These are phyloP conservation scores for Malacoraja senta DNA, from an alignment of 2,797 vertebrate genomes.

Conservation along the genomic window DNA sequence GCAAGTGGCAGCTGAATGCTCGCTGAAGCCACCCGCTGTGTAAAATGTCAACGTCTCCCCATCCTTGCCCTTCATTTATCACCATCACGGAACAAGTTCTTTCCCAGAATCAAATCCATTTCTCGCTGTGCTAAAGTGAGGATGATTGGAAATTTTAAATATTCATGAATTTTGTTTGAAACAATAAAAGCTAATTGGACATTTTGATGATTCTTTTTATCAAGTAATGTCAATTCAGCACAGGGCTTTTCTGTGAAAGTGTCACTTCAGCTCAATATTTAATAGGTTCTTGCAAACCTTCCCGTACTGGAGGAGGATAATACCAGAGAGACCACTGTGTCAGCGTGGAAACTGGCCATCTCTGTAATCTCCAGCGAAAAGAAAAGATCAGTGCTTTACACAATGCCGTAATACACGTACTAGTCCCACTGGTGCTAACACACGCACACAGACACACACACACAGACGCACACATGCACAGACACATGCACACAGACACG, in stretches of 20 bases:
- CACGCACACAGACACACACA: not conserved
- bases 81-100: not conserved
- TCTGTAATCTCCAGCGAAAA: not conserved
- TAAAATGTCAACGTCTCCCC: not conserved
- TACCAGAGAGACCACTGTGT: not conserved
- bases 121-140: not conserved
- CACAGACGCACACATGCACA: not conserved
- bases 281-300: not conserved
- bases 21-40: too few species aligned
- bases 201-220: not conserved
- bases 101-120: not conserved
- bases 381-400: not conserved
- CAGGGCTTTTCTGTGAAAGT: not conserved
- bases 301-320: not conserved
- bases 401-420: too few species aligned
- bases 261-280: not conserved
- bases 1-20: too few species aligned
- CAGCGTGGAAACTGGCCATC: not conserved
- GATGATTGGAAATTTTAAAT: constrained; percentile 18
- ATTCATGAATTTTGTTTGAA: not conserved
- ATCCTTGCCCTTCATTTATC: not conserved
- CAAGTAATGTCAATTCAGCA: not conserved
- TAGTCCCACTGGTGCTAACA: too few species aligned
- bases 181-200: not conserved
- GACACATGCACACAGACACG: not conserved